A percentile compares a stretch with the other conserved stretches of the same genome.
Conservation (phyloP, 1,140 invertebrate species). For the Leptinotarsa undecemlineata region DNA sequence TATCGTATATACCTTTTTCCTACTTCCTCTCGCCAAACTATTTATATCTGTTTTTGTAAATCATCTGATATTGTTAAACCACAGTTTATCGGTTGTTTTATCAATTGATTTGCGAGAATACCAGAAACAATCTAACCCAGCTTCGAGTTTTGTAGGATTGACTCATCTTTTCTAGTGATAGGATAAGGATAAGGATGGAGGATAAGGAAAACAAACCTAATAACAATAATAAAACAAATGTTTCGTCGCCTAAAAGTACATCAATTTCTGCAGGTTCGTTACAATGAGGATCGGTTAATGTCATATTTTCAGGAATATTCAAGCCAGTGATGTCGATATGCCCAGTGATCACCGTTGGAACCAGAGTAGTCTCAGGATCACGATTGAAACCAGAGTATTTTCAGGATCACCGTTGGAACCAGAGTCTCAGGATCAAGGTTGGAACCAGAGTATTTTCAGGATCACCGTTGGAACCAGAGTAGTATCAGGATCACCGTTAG, state of each 20-base stretch:
- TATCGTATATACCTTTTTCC: neutral
- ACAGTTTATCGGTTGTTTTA: neutral
- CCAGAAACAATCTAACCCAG: conserved; percentile 29
- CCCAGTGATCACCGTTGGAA: too few species aligned
- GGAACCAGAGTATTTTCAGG: too few species aligned
- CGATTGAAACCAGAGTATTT: too few species aligned
- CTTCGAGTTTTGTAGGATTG: conserved; percentile 25
- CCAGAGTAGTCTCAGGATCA: too few species aligned
- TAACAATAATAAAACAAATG: conserved; percentile 23
- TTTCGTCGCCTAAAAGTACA: conserved; percentile 17
- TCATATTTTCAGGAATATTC: conserved; percentile 15
- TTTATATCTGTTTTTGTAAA: conserved; percentile 10
- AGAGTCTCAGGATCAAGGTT: too few species aligned
- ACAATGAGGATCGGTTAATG: conserved; percentile 23
- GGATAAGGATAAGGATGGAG: too few species aligned
- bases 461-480: too few species aligned
- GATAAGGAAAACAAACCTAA: conserved; percentile 12
- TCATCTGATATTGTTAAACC: neutral
- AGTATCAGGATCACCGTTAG: too few species aligned
- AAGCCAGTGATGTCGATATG: conserved; percentile 1
- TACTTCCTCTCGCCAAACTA: conserved; percentile 11
- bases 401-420: too few species aligned
- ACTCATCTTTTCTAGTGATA: conserved; percentile 11
- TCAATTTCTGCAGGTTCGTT: conserved; percentile 21
- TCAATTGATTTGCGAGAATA: neutral